A percentile compares a stretch with the other conserved stretches of the same genome.
Evolutionary conservation across 1,140 invertebrate species (phyloP).

Genomic region (Drosophila sechellia): DNA sequence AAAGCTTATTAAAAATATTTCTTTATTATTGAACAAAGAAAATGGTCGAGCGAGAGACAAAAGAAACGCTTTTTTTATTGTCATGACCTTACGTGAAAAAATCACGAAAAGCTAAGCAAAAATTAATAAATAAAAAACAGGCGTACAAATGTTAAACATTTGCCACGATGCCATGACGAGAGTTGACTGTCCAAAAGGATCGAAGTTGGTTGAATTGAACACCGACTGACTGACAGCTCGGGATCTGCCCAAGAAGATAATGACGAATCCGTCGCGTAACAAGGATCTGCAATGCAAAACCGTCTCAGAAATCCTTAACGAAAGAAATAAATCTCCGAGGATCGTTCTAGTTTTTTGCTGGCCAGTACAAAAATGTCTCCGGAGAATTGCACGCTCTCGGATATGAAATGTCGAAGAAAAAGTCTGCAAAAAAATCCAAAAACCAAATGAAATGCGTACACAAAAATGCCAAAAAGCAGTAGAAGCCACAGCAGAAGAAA

Average conservation of each 20-base stretch:
- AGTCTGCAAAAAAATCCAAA: slow-evolving; percentile 40
- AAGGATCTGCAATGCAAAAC: slow-evolving; percentile 79
- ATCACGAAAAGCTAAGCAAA: slow-evolving; percentile 26
- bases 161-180: slow-evolving; percentile 79
- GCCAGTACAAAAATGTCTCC: slow-evolving; percentile 60
- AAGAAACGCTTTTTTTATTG: slow-evolving; percentile 27
- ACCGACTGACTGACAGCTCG: slow-evolving; percentile 35
- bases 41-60: slow-evolving; percentile 41
- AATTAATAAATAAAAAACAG: slow-evolving; percentile 66
- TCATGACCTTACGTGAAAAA: slow-evolving; percentile 19
- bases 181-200: slow-evolving; percentile 58
- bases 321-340: slow-evolving; percentile 77
- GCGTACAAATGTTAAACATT: slow-evolving; percentile 82
- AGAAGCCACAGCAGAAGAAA: slow-evolving; percentile 22
- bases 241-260: slow-evolving; percentile 53
- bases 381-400: slow-evolving; percentile 78
- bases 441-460: slow-evolving; percentile 60
- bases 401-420: slow-evolving; percentile 39
- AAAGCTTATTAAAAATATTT: slow-evolving; percentile 83
- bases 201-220: slow-evolving; percentile 34
- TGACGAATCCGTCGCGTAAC: slow-evolving; percentile 51
- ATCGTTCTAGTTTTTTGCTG: slow-evolving; percentile 76
- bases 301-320: slow-evolving; percentile 73
- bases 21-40: slow-evolving; percentile 68
- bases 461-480: slow-evolving; percentile 62